phyloP scores from a whole-genome alignment of 92 coral and sea anemone species.

The Scolanthus callimorphus region DNA sequence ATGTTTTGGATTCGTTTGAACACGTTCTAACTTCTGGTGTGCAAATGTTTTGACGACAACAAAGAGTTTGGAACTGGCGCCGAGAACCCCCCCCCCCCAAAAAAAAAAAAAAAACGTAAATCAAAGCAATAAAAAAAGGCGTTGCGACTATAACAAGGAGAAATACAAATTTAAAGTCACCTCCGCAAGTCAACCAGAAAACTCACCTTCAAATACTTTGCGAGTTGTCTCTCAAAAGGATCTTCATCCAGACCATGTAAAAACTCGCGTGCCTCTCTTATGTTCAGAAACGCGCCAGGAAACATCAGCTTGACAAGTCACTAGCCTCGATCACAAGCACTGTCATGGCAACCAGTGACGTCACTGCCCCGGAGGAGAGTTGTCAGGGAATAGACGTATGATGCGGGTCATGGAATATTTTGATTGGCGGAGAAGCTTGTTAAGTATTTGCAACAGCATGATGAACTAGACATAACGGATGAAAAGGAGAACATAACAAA shows the following conservation, averaged over 20 bases:
- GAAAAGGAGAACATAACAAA: too few relatives aligned
- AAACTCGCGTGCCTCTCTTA: slow-evolving; percentile 46
- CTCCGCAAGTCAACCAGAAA: too few relatives aligned
- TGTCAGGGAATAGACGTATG: slow-evolving; percentile 74
- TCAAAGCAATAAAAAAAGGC: neutral
- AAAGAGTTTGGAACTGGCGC: too few relatives aligned
- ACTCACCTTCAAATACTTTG: slow-evolving; percentile 56
- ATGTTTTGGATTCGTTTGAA: too few relatives aligned
- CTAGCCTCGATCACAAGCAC: slow-evolving; percentile 49
- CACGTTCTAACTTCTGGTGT: too few relatives aligned
- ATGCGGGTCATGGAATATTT: slow-evolving; percentile 66
- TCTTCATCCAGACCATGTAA: slow-evolving; percentile 19
- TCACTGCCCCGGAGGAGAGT: slow-evolving; percentile 75
- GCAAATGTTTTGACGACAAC: too few relatives aligned
- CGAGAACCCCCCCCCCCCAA: too few relatives aligned
- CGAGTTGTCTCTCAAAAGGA: slow-evolving; percentile 26
- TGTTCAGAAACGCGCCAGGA: slow-evolving; percentile 31
- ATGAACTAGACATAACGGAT: slow-evolving; percentile 42
- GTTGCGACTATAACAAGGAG: too few relatives aligned
- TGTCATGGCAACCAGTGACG: slow-evolving; percentile 63
- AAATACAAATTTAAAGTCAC: too few relatives aligned
- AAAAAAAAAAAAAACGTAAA: too few relatives aligned
- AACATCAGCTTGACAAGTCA: slow-evolving; percentile 35
- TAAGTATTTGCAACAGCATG: slow-evolving; percentile 53
- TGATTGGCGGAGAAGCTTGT: slow-evolving; percentile 49